A percentile compares a stretch with the other conserved stretches of the same genome.
Evolutionary conservation across 2,888 invertebrate genomes (phyloP).

Genomic region (Nephrotoma appendiculata): DNA sequence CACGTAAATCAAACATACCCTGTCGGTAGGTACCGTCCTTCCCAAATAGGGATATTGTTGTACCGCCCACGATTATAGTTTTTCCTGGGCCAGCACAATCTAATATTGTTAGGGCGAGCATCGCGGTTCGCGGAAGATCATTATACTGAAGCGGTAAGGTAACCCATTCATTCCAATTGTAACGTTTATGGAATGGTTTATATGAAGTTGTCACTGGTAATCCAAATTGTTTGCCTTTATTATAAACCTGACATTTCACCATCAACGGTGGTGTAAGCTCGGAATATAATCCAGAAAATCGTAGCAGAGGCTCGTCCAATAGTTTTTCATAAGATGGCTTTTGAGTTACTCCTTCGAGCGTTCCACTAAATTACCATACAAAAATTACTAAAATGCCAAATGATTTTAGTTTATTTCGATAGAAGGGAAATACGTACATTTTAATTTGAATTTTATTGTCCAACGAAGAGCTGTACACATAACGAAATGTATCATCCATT

Average conservation of each 20-base stretch:
- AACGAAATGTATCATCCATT: conserved; percentile 66
- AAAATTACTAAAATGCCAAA: conserved; percentile 11
- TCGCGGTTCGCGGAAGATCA: conserved; percentile 77
- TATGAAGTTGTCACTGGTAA: conserved; percentile 81
- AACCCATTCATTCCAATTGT: conserved; percentile 96
- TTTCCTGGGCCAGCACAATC: conserved; percentile 82
- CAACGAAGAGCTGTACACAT: conserved; percentile 84
- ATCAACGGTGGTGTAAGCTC: conserved; percentile 75
- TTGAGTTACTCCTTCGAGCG: conserved; percentile 77
- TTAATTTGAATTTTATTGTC: conserved; percentile 79
- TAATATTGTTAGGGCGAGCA: conserved; percentile 75
- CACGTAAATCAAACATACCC: conserved; percentile 78
- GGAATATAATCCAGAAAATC: conserved; percentile 79
- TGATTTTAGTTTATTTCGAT: conserved; percentile 5
- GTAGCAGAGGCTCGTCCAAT: conserved; percentile 73
- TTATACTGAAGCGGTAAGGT: conserved; percentile 79
- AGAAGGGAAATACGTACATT: conserved; percentile 49
- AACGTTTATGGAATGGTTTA: conserved; percentile 68
- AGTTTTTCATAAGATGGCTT: conserved; percentile 81
- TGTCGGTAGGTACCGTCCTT: conserved; percentile 85
- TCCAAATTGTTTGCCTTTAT: conserved; percentile 67
- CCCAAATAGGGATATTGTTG: conserved; percentile 84
- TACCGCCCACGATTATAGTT: conserved; percentile 78
- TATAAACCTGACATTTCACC: conserved; percentile 73
- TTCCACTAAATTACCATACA: conserved; percentile 47